Evolutionary conservation across 2,113 vertebrate species (phyloP).

Genomic region (Merops nubicus): DNA sequence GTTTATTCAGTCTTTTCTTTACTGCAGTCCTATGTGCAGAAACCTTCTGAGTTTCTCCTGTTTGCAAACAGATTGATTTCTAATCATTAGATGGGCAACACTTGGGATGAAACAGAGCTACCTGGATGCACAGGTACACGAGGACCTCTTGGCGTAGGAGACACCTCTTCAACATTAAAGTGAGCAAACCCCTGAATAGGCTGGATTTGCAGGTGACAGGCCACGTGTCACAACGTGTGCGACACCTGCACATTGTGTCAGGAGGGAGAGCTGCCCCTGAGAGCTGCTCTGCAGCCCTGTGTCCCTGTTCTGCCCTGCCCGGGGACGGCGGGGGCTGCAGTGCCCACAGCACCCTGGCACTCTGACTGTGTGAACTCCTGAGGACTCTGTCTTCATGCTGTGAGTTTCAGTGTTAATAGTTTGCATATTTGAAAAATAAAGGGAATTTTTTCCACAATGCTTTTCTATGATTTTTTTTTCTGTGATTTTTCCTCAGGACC

Average conservation of each 20-base stretch:
- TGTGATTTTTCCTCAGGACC: background rate
- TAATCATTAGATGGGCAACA: background rate
- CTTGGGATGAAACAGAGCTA: background rate
- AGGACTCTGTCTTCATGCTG: constrained; percentile 5
- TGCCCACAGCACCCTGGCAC: background rate
- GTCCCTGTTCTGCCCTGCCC: background rate
- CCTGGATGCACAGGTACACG: background rate
- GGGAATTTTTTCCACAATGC: constrained; percentile 54
- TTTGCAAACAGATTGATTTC: background rate
- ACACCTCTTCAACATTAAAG: background rate
- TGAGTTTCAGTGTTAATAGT: constrained; percentile 24
- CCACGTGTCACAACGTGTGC: background rate
- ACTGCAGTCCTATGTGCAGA: background rate
- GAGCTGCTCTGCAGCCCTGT: background rate
- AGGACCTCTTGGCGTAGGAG: background rate
- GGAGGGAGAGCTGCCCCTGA: background rate
- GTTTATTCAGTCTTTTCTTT: background rate
- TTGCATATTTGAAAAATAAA: constrained; percentile 61
- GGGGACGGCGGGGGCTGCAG: background rate
- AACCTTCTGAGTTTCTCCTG: background rate
- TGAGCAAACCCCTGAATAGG: background rate
- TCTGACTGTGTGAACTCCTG: background rate
- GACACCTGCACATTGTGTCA: background rate
- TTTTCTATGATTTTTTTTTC: background rate
- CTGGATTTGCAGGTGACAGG: background rate